Conservation (phyloP, 1,140 invertebrate species). For the Steinernema khuongi region DNA sequence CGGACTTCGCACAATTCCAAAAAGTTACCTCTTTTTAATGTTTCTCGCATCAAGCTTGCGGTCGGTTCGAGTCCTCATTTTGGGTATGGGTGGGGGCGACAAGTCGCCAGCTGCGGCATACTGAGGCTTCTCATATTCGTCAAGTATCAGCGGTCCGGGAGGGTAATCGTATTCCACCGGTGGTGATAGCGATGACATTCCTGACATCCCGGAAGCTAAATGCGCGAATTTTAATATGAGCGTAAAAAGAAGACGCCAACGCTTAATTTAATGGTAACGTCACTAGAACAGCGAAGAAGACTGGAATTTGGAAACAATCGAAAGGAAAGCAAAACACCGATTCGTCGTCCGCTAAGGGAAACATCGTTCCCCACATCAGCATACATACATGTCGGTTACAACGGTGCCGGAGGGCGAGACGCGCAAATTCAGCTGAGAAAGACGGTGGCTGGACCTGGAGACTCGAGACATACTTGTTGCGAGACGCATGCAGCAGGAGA, state of each 20-base stretch:
- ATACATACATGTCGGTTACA: no score
- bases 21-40: neutral
- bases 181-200: neutral
- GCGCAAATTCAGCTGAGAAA: neutral
- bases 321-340: neutral
- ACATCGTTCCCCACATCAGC: neutral
- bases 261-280: no score
- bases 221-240: no score
- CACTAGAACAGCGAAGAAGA: neutral
- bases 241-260: no score
- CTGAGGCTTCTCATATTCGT: neutral
- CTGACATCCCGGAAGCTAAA: constrained; percentile 6
- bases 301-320: neutral
- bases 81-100: neutral
- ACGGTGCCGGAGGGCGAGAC: neutral
- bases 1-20: neutral
- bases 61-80: neutral
- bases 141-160: neutral
- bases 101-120: neutral
- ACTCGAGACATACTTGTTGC: no score
- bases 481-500: no score
- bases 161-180: constrained; percentile 6
- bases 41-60: neutral
- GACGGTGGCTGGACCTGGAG: no score
- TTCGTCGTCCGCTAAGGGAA: neutral